phyloP scores from a whole-genome alignment of 2,113 vertebrate species.

The Dicaeum eximium region DNA sequence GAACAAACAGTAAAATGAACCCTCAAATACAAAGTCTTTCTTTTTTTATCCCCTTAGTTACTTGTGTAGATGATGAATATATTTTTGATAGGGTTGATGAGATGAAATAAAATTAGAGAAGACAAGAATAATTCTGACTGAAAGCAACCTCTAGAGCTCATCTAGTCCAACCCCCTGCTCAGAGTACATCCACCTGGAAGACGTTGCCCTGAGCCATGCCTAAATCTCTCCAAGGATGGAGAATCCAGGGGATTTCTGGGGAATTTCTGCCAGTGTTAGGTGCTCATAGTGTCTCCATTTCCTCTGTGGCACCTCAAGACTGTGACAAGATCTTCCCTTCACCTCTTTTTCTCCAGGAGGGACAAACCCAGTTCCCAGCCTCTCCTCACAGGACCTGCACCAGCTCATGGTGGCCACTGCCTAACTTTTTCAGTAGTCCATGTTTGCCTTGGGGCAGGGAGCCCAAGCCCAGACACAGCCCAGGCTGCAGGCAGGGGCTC shows the following conservation, averaged over 20 bases:
- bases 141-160: background rate
- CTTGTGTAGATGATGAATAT: background rate
- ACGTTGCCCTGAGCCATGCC: background rate
- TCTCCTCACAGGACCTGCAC: background rate
- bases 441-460: background rate
- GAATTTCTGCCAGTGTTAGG: background rate
- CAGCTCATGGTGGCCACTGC: background rate
- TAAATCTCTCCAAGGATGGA: background rate
- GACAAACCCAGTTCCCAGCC: background rate
- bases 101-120: background rate
- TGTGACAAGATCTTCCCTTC: background rate
- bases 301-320: background rate
- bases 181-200: background rate
- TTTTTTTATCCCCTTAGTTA: background rate
- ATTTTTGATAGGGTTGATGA: background rate
- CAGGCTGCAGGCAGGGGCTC: background rate
- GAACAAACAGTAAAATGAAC: background rate
- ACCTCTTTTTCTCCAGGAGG: background rate
- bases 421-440: background rate
- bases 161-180: background rate
- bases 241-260: background rate
- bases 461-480: background rate
- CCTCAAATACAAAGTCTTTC: background rate
- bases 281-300: background rate
- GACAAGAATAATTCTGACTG: background rate